phyloP scores from a whole-genome alignment of 92 coral and sea anemone species.

The Zoanthus gigantus region DNA sequence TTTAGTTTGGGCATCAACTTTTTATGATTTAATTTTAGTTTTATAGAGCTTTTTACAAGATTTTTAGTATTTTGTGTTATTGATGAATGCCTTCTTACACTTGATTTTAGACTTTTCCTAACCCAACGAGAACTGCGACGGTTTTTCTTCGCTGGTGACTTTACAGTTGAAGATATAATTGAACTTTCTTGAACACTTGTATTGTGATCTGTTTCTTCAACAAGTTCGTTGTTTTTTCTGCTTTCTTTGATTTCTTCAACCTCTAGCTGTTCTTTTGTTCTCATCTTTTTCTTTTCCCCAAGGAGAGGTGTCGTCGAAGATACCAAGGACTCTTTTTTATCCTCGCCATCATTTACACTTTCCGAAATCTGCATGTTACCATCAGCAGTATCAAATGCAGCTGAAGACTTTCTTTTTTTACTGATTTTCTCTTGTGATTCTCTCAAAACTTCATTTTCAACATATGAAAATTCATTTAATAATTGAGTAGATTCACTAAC shows the following conservation, averaged over 20 bases:
- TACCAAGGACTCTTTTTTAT: not conserved
- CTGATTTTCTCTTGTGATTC: conserved; percentile 1
- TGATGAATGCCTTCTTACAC: conserved; percentile 30
- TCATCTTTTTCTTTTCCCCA: conserved; percentile 1
- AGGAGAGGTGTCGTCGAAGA: conserved; percentile 21
- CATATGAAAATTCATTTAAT: not conserved
- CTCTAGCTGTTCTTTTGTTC: conserved; percentile 1
- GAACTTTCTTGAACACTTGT: conserved; percentile 38
- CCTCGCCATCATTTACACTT: not conserved
- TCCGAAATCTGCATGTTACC: not conserved
- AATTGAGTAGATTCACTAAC: not conserved
- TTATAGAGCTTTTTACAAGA: conserved; percentile 79
- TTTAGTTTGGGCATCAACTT: conserved; percentile 76
- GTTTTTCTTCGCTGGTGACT: conserved; percentile 41
- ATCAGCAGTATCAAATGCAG: conserved; percentile 12
- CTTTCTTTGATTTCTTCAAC: conserved; percentile 24
- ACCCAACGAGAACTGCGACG: conserved; percentile 50
- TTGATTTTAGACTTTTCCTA: conserved; percentile 63
- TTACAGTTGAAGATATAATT: conserved; percentile 42
- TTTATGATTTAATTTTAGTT: conserved; percentile 64
- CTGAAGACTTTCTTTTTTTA: conserved; percentile 12
- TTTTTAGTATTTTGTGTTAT: conserved; percentile 41
- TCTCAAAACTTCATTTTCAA: not conserved
- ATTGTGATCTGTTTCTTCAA: not conserved
- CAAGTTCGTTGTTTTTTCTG: not conserved